Percentiles rank a stretch among this genome's conserved stretches.
These are phyloP conservation scores for Bagarius yarrelli DNA, from an alignment of 2,113 vertebrate genomes.

Conservation along the genomic window DNA sequence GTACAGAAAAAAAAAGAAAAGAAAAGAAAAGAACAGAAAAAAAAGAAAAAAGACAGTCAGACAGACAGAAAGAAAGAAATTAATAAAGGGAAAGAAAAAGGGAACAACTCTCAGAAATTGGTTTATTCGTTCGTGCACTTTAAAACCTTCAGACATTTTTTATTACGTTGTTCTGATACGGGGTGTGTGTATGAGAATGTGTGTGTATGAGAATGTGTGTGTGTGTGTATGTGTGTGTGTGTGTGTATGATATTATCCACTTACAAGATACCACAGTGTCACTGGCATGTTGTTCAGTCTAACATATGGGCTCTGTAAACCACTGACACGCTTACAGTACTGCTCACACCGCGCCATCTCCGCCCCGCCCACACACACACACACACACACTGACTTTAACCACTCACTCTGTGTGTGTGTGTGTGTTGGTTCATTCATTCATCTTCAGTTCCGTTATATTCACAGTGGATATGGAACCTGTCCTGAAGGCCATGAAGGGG, in stretches of 20 bases:
- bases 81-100: neutral
- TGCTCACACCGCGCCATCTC: conserved; percentile 29
- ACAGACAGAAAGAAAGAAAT: too few relatives aligned
- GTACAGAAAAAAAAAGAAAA: neutral
- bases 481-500: neutral
- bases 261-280: neutral
- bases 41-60: too few relatives aligned
- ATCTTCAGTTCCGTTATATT: neutral
- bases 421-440: neutral
- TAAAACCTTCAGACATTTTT: neutral
- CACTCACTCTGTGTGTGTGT: conserved; percentile 4
- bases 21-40: neutral
- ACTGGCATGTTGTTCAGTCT: conserved; percentile 28
- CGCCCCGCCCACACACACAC: neutral
- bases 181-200: neutral
- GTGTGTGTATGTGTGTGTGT: too few relatives aligned
- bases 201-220: neutral
- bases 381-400: neutral
- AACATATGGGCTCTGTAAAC: conserved; percentile 46
- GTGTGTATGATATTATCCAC: neutral
- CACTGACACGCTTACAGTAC: conserved; percentile 26
- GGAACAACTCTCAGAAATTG: neutral
- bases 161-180: neutral
- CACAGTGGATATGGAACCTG: neutral
- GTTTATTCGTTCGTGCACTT: too few relatives aligned